Conservation (phyloP, 2,797 vertebrate species). For the Enoplosus armatus region DNA sequence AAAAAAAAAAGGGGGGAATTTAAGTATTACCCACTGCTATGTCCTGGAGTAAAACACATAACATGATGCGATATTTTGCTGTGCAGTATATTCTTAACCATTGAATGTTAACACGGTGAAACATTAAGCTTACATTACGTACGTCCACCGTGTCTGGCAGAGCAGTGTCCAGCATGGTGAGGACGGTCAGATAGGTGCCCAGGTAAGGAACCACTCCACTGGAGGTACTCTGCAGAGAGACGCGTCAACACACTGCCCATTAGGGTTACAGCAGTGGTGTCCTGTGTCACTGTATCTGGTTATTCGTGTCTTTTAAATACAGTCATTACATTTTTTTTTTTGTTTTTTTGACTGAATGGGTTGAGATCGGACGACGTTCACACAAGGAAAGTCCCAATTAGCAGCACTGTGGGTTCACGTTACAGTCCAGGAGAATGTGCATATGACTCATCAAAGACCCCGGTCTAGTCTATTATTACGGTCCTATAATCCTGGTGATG, state of each 20-base stretch:
- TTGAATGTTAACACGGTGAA: neutral
- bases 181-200: slow-evolving; percentile 91
- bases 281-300: neutral
- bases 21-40: neutral
- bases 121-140: neutral
- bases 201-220: slow-evolving; percentile 90
- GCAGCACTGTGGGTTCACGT: slow-evolving; percentile 51
- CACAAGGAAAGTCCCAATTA: slow-evolving; percentile 11
- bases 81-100: neutral
- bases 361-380: neutral
- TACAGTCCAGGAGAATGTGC: slow-evolving; percentile 61
- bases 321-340: neutral
- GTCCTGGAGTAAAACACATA: neutral
- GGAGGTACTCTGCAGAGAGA: slow-evolving; percentile 79
- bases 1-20: too few species aligned
- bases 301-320: neutral
- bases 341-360: neutral
- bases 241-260: neutral
- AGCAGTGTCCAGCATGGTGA: slow-evolving; percentile 94
- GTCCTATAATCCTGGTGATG: slow-evolving; percentile 70
- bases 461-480: slow-evolving; percentile 74
- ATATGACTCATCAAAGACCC: slow-evolving; percentile 67
- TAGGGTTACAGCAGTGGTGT: neutral
- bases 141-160: slow-evolving; percentile 90
- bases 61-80: neutral